Base-by-base conservation (phyloP, 2,888 invertebrate genomes). In the Temnothorax rugatulus region DNA sequence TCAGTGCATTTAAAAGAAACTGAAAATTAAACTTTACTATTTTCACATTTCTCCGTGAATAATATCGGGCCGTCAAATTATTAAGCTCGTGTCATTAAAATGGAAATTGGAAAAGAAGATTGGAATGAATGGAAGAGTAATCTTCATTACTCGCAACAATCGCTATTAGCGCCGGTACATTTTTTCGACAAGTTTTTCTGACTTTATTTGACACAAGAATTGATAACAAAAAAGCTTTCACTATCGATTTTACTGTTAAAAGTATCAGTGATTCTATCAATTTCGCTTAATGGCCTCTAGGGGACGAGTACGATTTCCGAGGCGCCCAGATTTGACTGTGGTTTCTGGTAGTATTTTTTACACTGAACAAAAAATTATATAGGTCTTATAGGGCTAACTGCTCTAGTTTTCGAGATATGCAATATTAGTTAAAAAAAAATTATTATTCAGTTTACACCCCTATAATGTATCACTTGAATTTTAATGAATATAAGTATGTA, bases 251-350 rank as follows among this genome's bases (percentile, higher is more conserved):
- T 13, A 8, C 2, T 13, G n/a, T 41, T 44, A 59, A 44, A 41
- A 13, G 18, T n/a, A 15, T 69, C 18, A 41, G 21, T 25, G 54
- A 57, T 57, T 73, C n/a, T 4, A 74, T 74, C 25, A 57, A 41
- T 21, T 15, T 25, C 8, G 9, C 25, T 54, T 54, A 73, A 73
- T 57, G 18, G 7, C 9, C 1, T 18, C 11, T 9, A 1, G 21
- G n/a, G n/a, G n/a, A n/a, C n/a, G n/a, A n/a, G n/a, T n/a, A n/a
- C n/a, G n/a, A n/a, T n/a, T n/a, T n/a, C n/a, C n/a, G n/a, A n/a
- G n/a, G n/a, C n/a, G n/a, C n/a, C n/a, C n/a, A n/a, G n/a, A n/a
- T n/a, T n/a, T n/a, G n/a, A n/a, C n/a, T n/a, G n/a, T n/a, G n/a
- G n/a, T n/a, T n/a, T n/a, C n/a, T n/a, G n/a, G n/a, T n/a, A n/a